phyloP scores from a whole-genome alignment of 2,113 vertebrate genomes.

The Psilopogon haemacephalus region DNA sequence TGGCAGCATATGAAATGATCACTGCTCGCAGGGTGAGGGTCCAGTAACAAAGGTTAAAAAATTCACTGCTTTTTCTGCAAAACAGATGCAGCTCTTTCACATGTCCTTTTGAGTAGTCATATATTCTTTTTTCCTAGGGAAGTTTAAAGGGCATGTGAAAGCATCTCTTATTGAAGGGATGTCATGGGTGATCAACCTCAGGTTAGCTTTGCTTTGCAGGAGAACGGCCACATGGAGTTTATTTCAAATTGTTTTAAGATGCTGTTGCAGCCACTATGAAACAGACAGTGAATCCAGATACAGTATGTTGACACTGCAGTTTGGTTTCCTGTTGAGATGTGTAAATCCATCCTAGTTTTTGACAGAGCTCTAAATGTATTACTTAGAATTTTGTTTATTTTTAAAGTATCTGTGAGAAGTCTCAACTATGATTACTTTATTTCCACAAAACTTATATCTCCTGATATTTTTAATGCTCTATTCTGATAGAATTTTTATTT shows the following conservation, averaged over 20 bases:
- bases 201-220: neutral
- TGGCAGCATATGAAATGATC: neutral
- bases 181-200: neutral
- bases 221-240: neutral
- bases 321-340: conserved; percentile 20
- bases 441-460: neutral
- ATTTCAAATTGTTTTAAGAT: neutral
- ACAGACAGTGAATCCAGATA: neutral
- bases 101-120: neutral
- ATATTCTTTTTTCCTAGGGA: neutral
- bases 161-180: neutral
- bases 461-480: neutral
- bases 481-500: neutral
- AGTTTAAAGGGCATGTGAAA: neutral
- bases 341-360: neutral
- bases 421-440: neutral
- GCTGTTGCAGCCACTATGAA: neutral
- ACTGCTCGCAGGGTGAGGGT: neutral
- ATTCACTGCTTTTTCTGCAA: neutral
- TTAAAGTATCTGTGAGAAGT: neutral
- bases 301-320: neutral
- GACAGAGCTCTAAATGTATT: neutral
- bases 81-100: neutral
- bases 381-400: neutral
- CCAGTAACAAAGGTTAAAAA: neutral